phyloP scores from a whole-genome alignment of 2,797 vertebrate genomes.

The Myotis pilosus region DNA sequence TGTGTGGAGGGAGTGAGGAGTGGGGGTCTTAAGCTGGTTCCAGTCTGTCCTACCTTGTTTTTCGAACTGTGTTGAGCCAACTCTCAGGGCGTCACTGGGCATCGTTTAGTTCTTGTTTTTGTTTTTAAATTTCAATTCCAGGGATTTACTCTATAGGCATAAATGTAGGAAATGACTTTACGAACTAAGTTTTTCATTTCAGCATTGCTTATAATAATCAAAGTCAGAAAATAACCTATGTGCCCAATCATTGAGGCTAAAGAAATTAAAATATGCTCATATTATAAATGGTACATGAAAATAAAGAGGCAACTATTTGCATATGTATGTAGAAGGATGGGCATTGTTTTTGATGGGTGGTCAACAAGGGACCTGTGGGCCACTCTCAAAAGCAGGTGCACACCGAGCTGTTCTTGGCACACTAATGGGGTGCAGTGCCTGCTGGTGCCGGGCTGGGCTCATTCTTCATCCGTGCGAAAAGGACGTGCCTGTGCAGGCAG shows the following conservation, averaged over 20 bases:
- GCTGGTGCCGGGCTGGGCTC: fast-evolving
- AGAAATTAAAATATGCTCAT: background rate
- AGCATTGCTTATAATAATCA: conserved; percentile 54
- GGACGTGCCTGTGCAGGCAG: background rate
- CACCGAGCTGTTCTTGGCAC: background rate
- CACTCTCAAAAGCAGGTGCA: background rate
- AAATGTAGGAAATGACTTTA: conserved; percentile 17
- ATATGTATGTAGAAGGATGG: conserved; percentile 16
- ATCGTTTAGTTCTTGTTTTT: background rate
- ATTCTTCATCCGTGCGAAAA: no score
- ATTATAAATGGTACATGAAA: background rate
- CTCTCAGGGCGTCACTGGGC: background rate
- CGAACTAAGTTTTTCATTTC: conserved; percentile 13
- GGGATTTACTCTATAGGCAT: conserved; percentile 45
- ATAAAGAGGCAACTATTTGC: conserved; percentile 42
- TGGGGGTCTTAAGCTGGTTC: background rate
- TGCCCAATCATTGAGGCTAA: background rate
- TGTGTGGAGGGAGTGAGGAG: background rate
- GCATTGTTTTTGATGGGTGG: background rate
- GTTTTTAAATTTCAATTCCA: conserved; percentile 12
- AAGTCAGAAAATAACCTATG: conserved; percentile 33
- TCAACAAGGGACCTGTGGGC: background rate
- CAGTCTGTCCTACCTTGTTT: background rate
- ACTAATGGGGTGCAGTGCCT: background rate
- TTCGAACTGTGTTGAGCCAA: background rate